Evolutionary conservation across 2,888 invertebrate species (phyloP).

Genomic region (Exocentrus adspersus): DNA sequence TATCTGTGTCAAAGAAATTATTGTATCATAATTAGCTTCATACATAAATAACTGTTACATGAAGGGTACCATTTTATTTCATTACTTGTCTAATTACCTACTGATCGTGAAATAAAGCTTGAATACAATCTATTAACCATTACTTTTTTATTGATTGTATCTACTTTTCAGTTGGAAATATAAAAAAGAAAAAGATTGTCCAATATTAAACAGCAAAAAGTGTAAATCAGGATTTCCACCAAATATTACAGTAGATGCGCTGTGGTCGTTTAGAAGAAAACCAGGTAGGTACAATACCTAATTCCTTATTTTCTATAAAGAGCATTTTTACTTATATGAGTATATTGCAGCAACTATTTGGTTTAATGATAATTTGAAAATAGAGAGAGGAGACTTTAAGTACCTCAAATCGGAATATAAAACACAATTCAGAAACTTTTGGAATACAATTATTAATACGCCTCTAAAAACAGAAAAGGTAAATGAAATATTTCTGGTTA

Average conservation of each 20-base stretch:
- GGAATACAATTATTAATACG: conserved; percentile 30
- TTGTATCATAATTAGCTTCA: no score
- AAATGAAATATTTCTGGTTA: no score
- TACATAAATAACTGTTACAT: no score
- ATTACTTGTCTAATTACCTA: no score
- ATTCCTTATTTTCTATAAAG: neutral
- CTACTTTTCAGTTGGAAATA: conserved; percentile 25
- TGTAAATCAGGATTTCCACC: conserved; percentile 60
- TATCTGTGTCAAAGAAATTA: no score
- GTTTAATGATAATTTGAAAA: conserved; percentile 55
- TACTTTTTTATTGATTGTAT: no score
- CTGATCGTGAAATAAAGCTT: no score
- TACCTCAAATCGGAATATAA: conserved; percentile 59
- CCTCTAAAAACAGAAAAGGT: conserved; percentile 24
- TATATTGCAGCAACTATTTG: conserved; percentile 33
- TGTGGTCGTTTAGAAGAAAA: conserved; percentile 64
- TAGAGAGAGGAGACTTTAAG: conserved; percentile 58
- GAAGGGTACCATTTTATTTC: no score
- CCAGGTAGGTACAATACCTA: conserved; percentile 52
- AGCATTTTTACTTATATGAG: no score
- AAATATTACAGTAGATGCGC: conserved; percentile 67
- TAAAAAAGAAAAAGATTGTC: conserved; percentile 14
- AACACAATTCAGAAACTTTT: conserved; percentile 55
- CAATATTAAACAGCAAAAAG: conserved; percentile 25
- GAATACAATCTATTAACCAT: no score